Percentiles rank a stretch among this genome's conserved stretches.
Conservation (phyloP, 1,140 invertebrate species). For the Caenorhabditis remanei region DNA sequence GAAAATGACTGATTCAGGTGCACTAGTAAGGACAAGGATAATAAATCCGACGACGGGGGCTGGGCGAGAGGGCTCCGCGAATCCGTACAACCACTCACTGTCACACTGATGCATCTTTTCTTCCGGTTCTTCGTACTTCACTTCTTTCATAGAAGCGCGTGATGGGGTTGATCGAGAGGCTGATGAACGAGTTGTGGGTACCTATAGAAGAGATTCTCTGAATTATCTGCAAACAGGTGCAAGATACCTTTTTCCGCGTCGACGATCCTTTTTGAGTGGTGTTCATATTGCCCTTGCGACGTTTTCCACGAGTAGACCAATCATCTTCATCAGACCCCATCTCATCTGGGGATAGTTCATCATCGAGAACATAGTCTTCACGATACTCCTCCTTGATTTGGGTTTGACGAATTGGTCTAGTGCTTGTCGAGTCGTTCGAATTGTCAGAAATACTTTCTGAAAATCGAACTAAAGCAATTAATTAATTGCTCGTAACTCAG, state of each 20-base stretch:
- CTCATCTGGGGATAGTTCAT: slow-evolving; percentile 41
- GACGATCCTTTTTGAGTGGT: slow-evolving; percentile 4
- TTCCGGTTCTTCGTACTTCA: slow-evolving; percentile 34
- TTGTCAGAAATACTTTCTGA: slow-evolving; percentile 32
- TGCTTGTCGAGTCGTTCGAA: slow-evolving; percentile 29
- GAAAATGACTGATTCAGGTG: too few species aligned
- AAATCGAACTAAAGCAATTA: slow-evolving; percentile 11
- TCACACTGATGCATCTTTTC: slow-evolving; percentile 43
- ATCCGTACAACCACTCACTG: slow-evolving; percentile 49
- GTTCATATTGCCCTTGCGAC: background rate
- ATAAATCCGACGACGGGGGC: background rate
- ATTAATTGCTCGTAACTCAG: too few species aligned
- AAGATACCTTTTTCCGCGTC: slow-evolving; percentile 1
- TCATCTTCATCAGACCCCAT: slow-evolving; percentile 31
- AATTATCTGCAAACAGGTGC: background rate
- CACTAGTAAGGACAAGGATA: background rate
- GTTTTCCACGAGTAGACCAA: slow-evolving; percentile 35
- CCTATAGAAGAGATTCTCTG: background rate
- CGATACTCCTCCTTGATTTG: slow-evolving; percentile 49
- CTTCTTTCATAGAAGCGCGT: background rate
- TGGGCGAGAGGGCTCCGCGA: slow-evolving; percentile 37
- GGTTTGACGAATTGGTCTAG: slow-evolving; percentile 15
- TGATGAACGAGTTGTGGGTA: slow-evolving; percentile 33
- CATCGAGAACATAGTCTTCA: slow-evolving; percentile 18
- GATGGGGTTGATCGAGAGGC: slow-evolving; percentile 38